A percentile compares a stretch with the other conserved stretches of the same genome.
phyloP scores from a whole-genome alignment of 2,888 invertebrate genomes.

The Acleris literana region DNA sequence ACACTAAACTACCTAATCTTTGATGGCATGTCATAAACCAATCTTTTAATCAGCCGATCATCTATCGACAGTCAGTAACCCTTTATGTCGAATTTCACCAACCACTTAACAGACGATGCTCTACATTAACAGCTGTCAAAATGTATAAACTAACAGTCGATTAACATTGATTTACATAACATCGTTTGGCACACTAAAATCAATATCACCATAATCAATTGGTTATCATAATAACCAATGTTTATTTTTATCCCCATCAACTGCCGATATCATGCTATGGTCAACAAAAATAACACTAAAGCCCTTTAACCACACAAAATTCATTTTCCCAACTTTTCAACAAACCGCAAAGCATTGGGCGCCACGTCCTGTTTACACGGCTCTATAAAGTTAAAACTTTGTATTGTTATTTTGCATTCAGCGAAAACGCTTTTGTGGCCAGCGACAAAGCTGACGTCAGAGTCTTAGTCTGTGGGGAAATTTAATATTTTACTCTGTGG shows the following conservation, averaged over 20 bases:
- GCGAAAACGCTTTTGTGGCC: constrained; percentile 28
- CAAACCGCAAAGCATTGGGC: constrained; percentile 16
- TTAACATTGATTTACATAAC: no score
- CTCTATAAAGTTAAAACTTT: constrained; percentile 32
- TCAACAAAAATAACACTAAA: not conserved
- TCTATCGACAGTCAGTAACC: not conserved
- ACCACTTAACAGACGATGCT: no score
- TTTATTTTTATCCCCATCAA: not conserved
- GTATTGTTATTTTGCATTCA: constrained; percentile 30
- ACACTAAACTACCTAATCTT: no score
- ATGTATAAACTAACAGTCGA: no score
- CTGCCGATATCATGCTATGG: not conserved
- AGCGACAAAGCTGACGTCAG: constrained; percentile 23
- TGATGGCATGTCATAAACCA: no score
- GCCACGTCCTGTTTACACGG: constrained; percentile 19
- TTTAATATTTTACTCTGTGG: constrained; percentile 26
- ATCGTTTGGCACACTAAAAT: no score
- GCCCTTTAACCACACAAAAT: constrained; percentile 5
- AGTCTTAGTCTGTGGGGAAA: constrained; percentile 25
- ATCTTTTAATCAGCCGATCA: no score
- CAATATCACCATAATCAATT: no score
- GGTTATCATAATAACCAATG: no score
- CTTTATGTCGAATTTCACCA: no score
- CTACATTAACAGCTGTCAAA: no score
- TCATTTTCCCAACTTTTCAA: constrained; percentile 4